Percentiles rank a stretch among this genome's conserved stretches.
Conservation (phyloP, 1,140 invertebrate genomes). For the Venustaconcha ellipsiformis region DNA sequence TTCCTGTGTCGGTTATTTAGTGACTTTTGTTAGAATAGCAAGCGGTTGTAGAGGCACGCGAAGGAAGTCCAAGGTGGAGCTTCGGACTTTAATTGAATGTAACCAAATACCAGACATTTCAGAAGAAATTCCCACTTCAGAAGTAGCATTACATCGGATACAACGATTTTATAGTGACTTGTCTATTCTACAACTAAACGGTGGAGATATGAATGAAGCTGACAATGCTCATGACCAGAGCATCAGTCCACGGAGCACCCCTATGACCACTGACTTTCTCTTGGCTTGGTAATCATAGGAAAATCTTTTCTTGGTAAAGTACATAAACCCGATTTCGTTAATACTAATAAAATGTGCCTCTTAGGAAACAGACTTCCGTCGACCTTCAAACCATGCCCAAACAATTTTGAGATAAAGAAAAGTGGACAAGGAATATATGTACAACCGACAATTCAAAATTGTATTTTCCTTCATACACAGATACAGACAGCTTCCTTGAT, state of each 20-base stretch:
- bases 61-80: background rate
- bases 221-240: conserved; percentile 35
- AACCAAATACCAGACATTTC: conserved; percentile 22
- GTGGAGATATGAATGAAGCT: conserved; percentile 31
- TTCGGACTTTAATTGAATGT: conserved; percentile 29
- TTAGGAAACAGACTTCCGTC: conserved; percentile 24
- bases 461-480: conserved; percentile 1
- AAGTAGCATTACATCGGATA: conserved; percentile 13
- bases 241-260: conserved; percentile 18
- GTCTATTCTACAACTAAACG: conserved; percentile 26
- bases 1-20: conserved; percentile 1
- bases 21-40: background rate
- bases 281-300: conserved; percentile 40
- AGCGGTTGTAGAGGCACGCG: background rate
- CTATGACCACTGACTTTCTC: conserved; percentile 27
- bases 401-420: conserved; percentile 14
- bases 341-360: conserved; percentile 29
- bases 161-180: conserved; percentile 5
- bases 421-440: background rate
- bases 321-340: conserved; percentile 11
- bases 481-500: background rate
- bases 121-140: conserved; percentile 22
- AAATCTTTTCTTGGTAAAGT: conserved; percentile 31
- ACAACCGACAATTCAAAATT: background rate
- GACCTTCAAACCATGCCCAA: conserved; percentile 11